Percentiles rank a stretch among this genome's conserved stretches.
phyloP scores from a whole-genome alignment of 2,113 vertebrate genomes.

The Mastomys coucha region DNA sequence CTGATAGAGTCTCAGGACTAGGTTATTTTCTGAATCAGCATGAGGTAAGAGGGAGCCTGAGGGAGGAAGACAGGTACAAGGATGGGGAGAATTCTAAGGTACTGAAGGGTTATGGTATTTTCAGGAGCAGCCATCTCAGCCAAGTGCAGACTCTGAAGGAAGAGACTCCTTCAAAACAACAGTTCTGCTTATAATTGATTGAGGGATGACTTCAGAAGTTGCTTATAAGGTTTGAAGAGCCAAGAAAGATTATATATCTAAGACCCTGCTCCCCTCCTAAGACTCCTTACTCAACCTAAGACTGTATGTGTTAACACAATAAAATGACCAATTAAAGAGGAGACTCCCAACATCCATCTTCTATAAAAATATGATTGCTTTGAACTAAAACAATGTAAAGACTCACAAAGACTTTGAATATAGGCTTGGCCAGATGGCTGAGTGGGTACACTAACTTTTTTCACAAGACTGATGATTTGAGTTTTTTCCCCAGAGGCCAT shows the following conservation, averaged over 20 bases:
- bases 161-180: not conserved
- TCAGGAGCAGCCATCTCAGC: not conserved
- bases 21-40: not conserved
- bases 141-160: not conserved
- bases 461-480: not conserved
- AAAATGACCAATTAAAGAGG: not conserved
- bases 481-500: not conserved
- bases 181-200: not conserved
- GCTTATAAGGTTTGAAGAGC: not conserved
- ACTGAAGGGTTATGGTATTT: constrained; percentile 37
- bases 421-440: not conserved
- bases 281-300: not conserved
- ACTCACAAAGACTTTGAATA: not conserved
- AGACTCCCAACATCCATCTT: not conserved
- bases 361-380: not conserved
- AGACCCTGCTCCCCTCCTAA: not conserved
- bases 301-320: not conserved
- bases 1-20: not conserved
- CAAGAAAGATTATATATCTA: not conserved
- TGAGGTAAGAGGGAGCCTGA: not conserved
- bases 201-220: constrained; percentile 7
- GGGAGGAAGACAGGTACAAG: fast-evolving
- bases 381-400: not conserved
- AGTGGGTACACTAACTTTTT: not conserved
- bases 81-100: not conserved